A percentile compares a stretch with the other conserved stretches of the same genome.
Evolutionary conservation across 2,888 invertebrate genomes (phyloP).

Genomic region (Plusia festucae): DNA sequence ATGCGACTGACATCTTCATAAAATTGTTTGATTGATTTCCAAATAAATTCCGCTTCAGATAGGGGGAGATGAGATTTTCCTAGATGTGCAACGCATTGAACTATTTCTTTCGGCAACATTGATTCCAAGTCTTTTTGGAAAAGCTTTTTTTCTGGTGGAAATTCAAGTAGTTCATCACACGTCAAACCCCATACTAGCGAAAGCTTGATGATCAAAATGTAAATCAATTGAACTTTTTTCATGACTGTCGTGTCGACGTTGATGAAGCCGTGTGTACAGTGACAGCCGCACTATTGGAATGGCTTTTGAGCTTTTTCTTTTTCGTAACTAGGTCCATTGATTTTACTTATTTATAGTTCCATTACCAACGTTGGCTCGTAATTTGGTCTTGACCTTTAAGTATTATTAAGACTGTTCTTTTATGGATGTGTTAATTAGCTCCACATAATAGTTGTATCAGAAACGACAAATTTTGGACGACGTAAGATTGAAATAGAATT

Average conservation of each 20-base stretch:
- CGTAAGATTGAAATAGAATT: background rate
- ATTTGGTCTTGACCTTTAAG: constrained; percentile 4
- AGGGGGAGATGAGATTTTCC: constrained; percentile 69
- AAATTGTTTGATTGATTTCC: constrained; percentile 73
- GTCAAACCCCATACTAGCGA: constrained; percentile 53
- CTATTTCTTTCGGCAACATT: constrained; percentile 71
- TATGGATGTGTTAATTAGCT: background rate
- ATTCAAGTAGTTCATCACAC: constrained; percentile 72
- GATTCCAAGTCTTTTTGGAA: constrained; percentile 66
- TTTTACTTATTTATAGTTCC: constrained; percentile 54
- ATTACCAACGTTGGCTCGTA: constrained; percentile 23
- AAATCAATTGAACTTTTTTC: constrained; percentile 6
- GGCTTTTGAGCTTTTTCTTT: constrained; percentile 8
- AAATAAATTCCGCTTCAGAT: constrained; percentile 75
- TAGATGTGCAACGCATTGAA: constrained; percentile 77
- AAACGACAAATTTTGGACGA: background rate
- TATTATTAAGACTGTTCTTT: constrained; percentile 2
- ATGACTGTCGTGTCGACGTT: background rate
- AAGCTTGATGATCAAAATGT: constrained; percentile 22
- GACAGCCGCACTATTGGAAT: constrained; percentile 19
- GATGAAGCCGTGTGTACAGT: constrained; percentile 6
- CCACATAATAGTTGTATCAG: background rate
- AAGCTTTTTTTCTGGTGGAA: constrained; percentile 64
- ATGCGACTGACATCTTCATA: constrained; percentile 76
- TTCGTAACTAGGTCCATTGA: constrained; percentile 22